These are phyloP conservation scores for Dreissena rostriformis DNA, from an alignment of 1,140 invertebrate species.

Conservation along the genomic window DNA sequence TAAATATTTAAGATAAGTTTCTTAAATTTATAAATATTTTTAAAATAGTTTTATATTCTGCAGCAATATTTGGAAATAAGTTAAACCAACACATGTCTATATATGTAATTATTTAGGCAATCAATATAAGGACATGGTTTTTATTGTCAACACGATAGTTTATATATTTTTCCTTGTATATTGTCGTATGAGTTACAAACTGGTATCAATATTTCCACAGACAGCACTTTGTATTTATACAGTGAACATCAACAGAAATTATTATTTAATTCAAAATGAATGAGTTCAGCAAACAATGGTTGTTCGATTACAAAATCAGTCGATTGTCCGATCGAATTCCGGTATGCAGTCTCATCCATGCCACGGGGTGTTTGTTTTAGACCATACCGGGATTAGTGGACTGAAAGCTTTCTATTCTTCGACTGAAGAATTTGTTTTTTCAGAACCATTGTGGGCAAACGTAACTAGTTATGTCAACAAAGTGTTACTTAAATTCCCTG, in stretches of 20 bases:
- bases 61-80: no score
- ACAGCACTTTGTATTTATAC: conserved; percentile 50
- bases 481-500: conserved; percentile 52
- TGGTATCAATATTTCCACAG: conserved; percentile 52
- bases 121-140: no score
- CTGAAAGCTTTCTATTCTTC: conserved; percentile 46
- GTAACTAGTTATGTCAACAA: conserved; percentile 57
- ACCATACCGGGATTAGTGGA: conserved; percentile 43
- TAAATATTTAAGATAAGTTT: no score
- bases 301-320: conserved; percentile 12
- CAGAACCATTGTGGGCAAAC: conserved; percentile 45
- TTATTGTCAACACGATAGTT: no score
- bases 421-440: conserved; percentile 49
- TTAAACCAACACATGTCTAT: no score
- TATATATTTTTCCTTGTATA: conserved; percentile 32
- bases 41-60: no score
- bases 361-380: conserved; percentile 47
- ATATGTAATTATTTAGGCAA: no score
- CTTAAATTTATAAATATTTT: no score
- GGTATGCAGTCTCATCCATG: conserved; percentile 15
- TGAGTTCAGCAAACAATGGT: conserved; percentile 38
- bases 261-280: conserved; percentile 39
- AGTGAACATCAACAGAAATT: conserved; percentile 51
- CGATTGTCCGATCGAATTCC: conserved; percentile 32
- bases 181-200: conserved; percentile 49